These are phyloP conservation scores for Centrocercus urophasianus DNA, from an alignment of 2,113 vertebrate genomes.

Conservation along the genomic window DNA sequence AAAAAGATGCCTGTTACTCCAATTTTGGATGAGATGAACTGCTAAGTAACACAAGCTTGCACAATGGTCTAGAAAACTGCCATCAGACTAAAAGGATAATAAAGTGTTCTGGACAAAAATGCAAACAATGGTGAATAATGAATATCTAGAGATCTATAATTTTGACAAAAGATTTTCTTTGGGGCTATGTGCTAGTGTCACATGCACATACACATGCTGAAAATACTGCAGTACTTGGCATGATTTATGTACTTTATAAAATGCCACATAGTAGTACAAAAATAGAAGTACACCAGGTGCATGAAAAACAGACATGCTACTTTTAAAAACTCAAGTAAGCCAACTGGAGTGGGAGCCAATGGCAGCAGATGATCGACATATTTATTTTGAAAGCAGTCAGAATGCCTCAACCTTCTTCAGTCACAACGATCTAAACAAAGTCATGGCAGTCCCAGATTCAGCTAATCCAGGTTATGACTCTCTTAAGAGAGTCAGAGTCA, in stretches of 20 bases:
- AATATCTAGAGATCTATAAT: conserved; percentile 11
- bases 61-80: conserved; percentile 29
- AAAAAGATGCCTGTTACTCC: conserved; percentile 14
- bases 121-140: conserved; percentile 38
- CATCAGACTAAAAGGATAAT: conserved; percentile 48
- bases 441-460: not conserved
- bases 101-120: conserved; percentile 44
- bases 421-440: conserved; percentile 34
- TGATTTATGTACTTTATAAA: conserved; percentile 50
- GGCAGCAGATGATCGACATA: conserved; percentile 50
- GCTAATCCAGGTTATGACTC: not conserved
- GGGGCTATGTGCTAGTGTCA: conserved; percentile 32
- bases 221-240: conserved; percentile 38
- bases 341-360: conserved; percentile 33
- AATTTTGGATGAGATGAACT: conserved; percentile 19
- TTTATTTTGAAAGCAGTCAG: conserved; percentile 63
- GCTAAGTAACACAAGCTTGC: conserved; percentile 7
- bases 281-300: conserved; percentile 52
- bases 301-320: conserved; percentile 11
- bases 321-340: conserved; percentile 28
- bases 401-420: conserved; percentile 48
- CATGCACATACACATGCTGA: not conserved
- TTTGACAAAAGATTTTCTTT: conserved; percentile 45
- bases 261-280: conserved; percentile 42
- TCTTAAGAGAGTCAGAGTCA: not conserved